Percentiles rank a stretch among this genome's conserved stretches.
Conservation (phyloP, 2,888 invertebrate species). For the Neoascia interrupta region DNA sequence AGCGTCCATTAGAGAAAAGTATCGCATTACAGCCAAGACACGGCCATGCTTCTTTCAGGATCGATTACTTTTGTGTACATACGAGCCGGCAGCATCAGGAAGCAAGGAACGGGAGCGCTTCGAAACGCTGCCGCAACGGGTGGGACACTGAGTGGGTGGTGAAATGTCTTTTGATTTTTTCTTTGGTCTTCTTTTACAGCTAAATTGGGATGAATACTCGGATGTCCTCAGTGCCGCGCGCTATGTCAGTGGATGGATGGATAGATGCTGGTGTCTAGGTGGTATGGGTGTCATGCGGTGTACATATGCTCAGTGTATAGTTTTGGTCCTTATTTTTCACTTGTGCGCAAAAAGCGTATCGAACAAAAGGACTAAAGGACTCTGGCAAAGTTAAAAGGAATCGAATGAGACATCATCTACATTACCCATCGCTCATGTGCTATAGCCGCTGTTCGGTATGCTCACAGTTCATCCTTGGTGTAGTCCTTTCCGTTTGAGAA, state of each 20-base stretch:
- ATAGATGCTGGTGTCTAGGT: not conserved
- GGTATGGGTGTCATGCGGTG: conserved; percentile 23
- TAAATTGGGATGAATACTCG: conserved; percentile 66
- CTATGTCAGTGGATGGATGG: conserved; percentile 1
- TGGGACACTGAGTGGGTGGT: not conserved
- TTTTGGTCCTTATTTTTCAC: conserved; percentile 64
- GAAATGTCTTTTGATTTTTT: conserved; percentile 40
- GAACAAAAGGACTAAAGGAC: conserved; percentile 62
- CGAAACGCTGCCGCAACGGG: conserved; percentile 35
- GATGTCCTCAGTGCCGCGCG: conserved; percentile 51
- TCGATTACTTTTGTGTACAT: conserved; percentile 67
- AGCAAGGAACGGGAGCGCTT: conserved; percentile 32
- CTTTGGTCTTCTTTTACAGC: conserved; percentile 28
- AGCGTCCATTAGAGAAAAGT: conserved; percentile 69
- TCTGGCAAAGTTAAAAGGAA: conserved; percentile 69
- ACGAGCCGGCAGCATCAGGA: conserved; percentile 28
- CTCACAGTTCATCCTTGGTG: conserved; percentile 13
- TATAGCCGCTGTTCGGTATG: conserved; percentile 22
- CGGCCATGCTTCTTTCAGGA: conserved; percentile 57
- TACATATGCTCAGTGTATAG: conserved; percentile 53
- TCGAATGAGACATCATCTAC: conserved; percentile 68
- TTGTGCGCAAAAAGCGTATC: conserved; percentile 50
- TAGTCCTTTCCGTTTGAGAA: conserved; percentile 37
- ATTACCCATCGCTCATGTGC: conserved; percentile 31
- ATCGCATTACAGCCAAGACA: conserved; percentile 65